phyloP scores from a whole-genome alignment of 2,888 invertebrate genomes.

The Campopleginae sp. region DNA sequence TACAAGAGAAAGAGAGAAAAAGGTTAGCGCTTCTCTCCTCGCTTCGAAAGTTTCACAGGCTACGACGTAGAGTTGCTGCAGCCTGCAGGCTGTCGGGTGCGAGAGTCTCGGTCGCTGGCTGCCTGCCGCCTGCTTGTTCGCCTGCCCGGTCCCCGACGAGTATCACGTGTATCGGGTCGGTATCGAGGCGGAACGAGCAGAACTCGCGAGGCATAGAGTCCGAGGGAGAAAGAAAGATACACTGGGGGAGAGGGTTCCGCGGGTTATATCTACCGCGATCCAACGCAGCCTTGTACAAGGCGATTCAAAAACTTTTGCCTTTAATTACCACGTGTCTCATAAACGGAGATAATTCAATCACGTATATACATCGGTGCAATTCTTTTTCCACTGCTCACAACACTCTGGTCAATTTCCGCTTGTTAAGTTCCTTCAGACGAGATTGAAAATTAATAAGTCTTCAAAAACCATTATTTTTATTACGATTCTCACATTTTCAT shows the following conservation, averaged over 20 bases:
- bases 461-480: neutral
- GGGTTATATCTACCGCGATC: slow-evolving; percentile 67
- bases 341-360: neutral
- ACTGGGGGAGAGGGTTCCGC: slow-evolving; percentile 60
- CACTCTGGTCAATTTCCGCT: neutral
- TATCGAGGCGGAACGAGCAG: slow-evolving; percentile 75
- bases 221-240: slow-evolving; percentile 20
- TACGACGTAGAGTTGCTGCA: slow-evolving; percentile 58
- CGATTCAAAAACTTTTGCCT: slow-evolving; percentile 71
- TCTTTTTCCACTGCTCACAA: neutral
- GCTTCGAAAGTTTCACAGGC: slow-evolving; percentile 73
- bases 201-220: slow-evolving; percentile 50
- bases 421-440: neutral
- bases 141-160: slow-evolving; percentile 65
- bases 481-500: neutral
- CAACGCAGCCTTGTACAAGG: slow-evolving; percentile 72
- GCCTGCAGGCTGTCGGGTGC: slow-evolving; percentile 65
- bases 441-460: neutral
- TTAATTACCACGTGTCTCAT: neutral
- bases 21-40: slow-evolving; percentile 72
- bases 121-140: slow-evolving; percentile 58
- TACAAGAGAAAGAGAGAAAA: slow-evolving; percentile 68
- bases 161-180: slow-evolving; percentile 73
- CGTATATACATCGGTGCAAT: too few relatives aligned
- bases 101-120: slow-evolving; percentile 59